Conservation (phyloP, 2,113 vertebrate species). For the Tenebrosternarchus preto region DNA sequence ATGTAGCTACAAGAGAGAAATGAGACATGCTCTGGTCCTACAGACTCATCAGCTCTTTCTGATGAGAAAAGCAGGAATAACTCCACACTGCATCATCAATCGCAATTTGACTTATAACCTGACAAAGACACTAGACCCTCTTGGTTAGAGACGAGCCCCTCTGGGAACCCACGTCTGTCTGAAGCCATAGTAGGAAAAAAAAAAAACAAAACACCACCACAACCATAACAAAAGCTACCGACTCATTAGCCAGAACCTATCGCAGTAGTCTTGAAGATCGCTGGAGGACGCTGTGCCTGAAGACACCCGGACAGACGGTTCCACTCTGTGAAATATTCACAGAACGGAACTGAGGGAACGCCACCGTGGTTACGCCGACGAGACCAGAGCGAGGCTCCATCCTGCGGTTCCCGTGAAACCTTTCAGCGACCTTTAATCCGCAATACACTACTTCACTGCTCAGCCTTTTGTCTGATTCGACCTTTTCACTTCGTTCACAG, state of each 20-base stretch:
- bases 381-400: constrained; percentile 5
- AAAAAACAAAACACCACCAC: not conserved
- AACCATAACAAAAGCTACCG: not conserved
- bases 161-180: constrained; percentile 38
- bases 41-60: not conserved
- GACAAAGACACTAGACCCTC: constrained; percentile 41
- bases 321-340: constrained; percentile 36
- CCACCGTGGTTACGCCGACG: not conserved
- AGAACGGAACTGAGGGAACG: not conserved
- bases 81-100: constrained; percentile 25
- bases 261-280: not conserved
- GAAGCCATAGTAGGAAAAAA: not conserved
- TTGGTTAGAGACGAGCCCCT: constrained; percentile 30
- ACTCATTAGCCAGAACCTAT: not conserved
- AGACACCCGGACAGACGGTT: not conserved
- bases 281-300: not conserved
- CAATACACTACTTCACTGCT: not conserved
- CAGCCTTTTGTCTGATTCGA: not conserved
- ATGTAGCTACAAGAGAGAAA: no score
- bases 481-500: constrained; percentile 20
- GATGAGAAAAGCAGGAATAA: constrained; percentile 25
- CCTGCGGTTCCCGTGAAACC: not conserved
- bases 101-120: constrained; percentile 56
- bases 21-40: constrained; percentile 9
- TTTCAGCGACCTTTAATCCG: not conserved